Conservation (phyloP, 2,888 invertebrate species). For the Sabatieria punctata region DNA sequence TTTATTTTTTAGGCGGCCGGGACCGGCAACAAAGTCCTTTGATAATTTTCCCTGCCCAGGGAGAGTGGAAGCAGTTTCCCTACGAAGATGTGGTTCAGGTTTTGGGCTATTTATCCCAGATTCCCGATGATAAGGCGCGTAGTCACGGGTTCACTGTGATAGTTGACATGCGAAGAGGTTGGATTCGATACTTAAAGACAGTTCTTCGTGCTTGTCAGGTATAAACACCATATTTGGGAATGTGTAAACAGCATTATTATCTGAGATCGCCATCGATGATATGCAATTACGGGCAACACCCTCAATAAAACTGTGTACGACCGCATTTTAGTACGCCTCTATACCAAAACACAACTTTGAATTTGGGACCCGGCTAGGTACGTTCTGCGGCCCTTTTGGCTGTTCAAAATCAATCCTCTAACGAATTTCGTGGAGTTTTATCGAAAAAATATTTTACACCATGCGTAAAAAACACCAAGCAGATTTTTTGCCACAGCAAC, state of each 20-base stretch:
- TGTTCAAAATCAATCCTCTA: no score
- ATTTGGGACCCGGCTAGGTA: no score
- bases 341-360: no score
- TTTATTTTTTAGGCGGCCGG: conserved; percentile 4
- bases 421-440: no score
- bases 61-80: conserved; percentile 4
- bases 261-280: no score
- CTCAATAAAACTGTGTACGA: no score
- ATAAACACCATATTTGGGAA: neutral
- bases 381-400: no score
- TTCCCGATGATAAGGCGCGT: conserved; percentile 3
- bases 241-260: conserved; percentile 1
- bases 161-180: conserved; percentile 19
- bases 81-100: conserved; percentile 5
- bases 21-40: conserved; percentile 6
- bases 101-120: conserved; percentile 4
- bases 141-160: conserved; percentile 16
- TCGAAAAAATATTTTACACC: no score
- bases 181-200: conserved; percentile 17
- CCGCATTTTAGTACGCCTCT: no score
- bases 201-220: conserved; percentile 21
- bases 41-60: conserved; percentile 7
- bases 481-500: no score
- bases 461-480: no score
- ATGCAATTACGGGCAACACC: no score